Base-by-base conservation (phyloP, 2,113 vertebrate species). In the Etia nguti region DNA sequence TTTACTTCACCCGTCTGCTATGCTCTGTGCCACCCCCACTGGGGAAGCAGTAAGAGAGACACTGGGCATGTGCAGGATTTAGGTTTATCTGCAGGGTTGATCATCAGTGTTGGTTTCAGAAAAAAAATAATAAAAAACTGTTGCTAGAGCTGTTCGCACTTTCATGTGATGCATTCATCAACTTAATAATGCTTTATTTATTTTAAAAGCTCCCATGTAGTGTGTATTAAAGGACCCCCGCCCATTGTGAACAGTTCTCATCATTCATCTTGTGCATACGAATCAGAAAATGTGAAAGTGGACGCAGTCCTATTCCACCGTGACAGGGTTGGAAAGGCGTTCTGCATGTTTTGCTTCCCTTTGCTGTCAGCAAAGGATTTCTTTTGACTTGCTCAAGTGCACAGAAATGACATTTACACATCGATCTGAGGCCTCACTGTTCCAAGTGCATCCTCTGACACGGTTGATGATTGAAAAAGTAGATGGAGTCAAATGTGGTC, bases 401-500 rank as follows among this genome's bases (percentile, higher is more conserved):
- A 65, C 77, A 55, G 43, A 79, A 86, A 65, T 79, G 4, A 75
- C 52, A 84, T 89, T 73, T 70, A 46, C 41, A 52, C 60, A 60
- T 75, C 18, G 11, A 82, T 87, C 43, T 16, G 6, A 56, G 52
- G 60, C 70, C 75, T 86, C 68, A 3, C 81, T 86, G 87, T 60
- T 79, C 65, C 68, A 48, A 59, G 29, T 31, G 87, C 83, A 65
- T 86, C 62, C 6, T 81, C 18, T 11, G 59, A 50, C 60, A 10
- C 6, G 48, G 70, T 46, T 84, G 22, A 87, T 82, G 46, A 70
- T 68, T 57, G 56, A 85, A 83, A 88, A 83, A 57, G 20, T 80
- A 83, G 86, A 79, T 73, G 6, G 34, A 86, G 90, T 86, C 24
- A 85, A 88, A 92, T 93, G 89, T 89, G 81, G 92, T 96, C 93